Evolutionary conservation across 2,113 vertebrate species (phyloP).

Genomic region (Gambusia affinis): DNA sequence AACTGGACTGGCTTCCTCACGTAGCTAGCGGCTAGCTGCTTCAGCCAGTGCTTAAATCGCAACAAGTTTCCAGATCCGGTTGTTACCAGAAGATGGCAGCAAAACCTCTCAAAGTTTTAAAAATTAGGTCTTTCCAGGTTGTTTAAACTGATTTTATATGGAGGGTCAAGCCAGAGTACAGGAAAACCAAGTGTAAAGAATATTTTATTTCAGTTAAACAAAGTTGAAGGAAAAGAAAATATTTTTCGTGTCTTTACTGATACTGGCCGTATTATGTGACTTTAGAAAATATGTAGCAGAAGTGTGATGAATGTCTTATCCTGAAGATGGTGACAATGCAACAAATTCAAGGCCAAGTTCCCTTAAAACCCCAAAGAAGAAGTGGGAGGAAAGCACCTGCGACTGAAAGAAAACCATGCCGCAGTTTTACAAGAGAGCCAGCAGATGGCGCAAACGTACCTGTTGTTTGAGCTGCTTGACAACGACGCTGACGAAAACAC

Average conservation of each 20-base stretch:
- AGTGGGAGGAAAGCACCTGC: not conserved
- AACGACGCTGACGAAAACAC: not conserved
- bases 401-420: too few relatives aligned
- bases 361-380: not conserved
- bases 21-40: constrained; percentile 43
- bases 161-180: too few relatives aligned
- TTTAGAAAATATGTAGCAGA: too few relatives aligned
- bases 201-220: too few relatives aligned
- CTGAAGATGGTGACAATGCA: too few relatives aligned
- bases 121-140: too few relatives aligned
- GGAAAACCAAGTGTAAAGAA: too few relatives aligned
- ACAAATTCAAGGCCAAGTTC: not conserved
- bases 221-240: too few relatives aligned
- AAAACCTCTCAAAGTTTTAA: not conserved
- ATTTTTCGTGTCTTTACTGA: too few relatives aligned
- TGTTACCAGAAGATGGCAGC: constrained; percentile 40
- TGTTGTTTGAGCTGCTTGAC: not conserved
- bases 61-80: constrained; percentile 58
- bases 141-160: too few relatives aligned
- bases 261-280: too few relatives aligned
- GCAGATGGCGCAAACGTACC: constrained; percentile 7
- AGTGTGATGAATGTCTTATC: too few relatives aligned
- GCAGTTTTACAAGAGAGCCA: not conserved
- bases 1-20: constrained; percentile 24
- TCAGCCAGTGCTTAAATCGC: constrained; percentile 32